A percentile compares a stretch with the other conserved stretches of the same genome.
phyloP scores from a whole-genome alignment of 2,797 vertebrate genomes.

The Smutsia gigantea region DNA sequence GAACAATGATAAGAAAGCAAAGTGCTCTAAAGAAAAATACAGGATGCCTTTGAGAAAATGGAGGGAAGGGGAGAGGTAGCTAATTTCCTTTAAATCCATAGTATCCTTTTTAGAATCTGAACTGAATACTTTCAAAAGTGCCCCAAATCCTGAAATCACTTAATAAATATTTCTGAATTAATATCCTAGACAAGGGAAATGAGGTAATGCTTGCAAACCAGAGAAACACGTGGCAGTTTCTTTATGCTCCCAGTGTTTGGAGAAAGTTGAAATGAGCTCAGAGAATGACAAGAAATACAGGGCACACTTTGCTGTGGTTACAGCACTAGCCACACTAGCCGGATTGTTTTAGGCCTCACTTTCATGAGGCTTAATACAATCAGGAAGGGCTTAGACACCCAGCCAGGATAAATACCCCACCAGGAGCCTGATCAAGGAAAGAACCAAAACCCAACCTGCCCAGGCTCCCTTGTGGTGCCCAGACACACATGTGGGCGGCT shows the following conservation, averaged over 20 bases:
- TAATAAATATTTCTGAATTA: slow-evolving; percentile 78
- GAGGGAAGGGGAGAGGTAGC: background rate
- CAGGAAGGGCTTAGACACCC: slow-evolving; percentile 64
- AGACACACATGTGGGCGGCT: slow-evolving; percentile 69
- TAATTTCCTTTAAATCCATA: slow-evolving; percentile 71
- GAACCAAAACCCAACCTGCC: slow-evolving; percentile 71
- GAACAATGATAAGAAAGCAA: slow-evolving; percentile 29
- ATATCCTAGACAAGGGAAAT: slow-evolving; percentile 74
- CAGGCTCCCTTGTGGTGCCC: slow-evolving; percentile 51
- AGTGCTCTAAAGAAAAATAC: slow-evolving; percentile 15
- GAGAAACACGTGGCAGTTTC: slow-evolving; percentile 60
- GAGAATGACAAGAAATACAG: slow-evolving; percentile 49
- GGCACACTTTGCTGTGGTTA: slow-evolving; percentile 61
- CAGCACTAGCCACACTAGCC: slow-evolving; percentile 50
- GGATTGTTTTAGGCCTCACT: slow-evolving; percentile 55
- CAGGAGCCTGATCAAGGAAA: slow-evolving; percentile 71
- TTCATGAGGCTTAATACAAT: slow-evolving; percentile 72
- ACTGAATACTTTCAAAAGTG: slow-evolving; percentile 74
- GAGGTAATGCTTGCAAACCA: slow-evolving; percentile 75
- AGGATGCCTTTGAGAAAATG: slow-evolving; percentile 53
- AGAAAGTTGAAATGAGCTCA: slow-evolving; percentile 66
- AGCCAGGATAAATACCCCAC: slow-evolving; percentile 73
- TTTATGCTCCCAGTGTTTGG: slow-evolving; percentile 32
- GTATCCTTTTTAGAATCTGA: slow-evolving; percentile 65
- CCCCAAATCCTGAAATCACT: slow-evolving; percentile 75